A percentile compares a stretch with the other conserved stretches of the same genome.
Conservation (phyloP, 1,140 invertebrate genomes). For the Drosophila gunungcola region DNA sequence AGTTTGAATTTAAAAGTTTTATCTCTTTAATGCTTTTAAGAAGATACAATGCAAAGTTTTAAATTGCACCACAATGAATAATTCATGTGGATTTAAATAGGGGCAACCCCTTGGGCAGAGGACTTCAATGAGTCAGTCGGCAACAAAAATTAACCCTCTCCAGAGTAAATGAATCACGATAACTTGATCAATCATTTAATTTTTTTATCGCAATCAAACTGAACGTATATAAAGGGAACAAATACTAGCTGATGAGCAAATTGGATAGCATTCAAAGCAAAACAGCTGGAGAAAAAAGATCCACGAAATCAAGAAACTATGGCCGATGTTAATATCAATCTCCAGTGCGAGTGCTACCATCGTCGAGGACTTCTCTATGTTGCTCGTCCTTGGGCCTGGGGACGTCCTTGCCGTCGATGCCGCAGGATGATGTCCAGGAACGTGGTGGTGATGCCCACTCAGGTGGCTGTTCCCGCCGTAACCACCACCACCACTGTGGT, state of each 20-base stretch:
- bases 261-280: neutral
- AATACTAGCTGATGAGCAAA: neutral
- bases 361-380: constrained; percentile 34
- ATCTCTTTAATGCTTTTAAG: no score
- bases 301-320: constrained; percentile 12
- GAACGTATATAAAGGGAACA: constrained; percentile 12
- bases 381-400: constrained; percentile 1
- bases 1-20: no score
- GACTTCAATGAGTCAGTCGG: constrained; percentile 7
- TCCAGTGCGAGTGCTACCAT: constrained; percentile 57
- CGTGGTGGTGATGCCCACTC: constrained; percentile 48
- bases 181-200: constrained; percentile 2
- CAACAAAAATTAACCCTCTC: neutral
- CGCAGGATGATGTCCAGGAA: constrained; percentile 56
- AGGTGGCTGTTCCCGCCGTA: constrained; percentile 11
- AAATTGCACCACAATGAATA: no score
- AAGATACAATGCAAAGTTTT: no score
- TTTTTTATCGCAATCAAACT: constrained; percentile 5
- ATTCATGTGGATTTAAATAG: neutral
- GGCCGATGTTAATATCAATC: constrained; percentile 20
- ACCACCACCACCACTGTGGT: neutral
- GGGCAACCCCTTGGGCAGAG: neutral
- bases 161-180: constrained; percentile 14
- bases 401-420: constrained; percentile 55
- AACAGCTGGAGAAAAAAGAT: neutral